Evolutionary conservation across 2,888 invertebrate genomes (phyloP).

Genomic region (Lycocerus yunnanus): DNA sequence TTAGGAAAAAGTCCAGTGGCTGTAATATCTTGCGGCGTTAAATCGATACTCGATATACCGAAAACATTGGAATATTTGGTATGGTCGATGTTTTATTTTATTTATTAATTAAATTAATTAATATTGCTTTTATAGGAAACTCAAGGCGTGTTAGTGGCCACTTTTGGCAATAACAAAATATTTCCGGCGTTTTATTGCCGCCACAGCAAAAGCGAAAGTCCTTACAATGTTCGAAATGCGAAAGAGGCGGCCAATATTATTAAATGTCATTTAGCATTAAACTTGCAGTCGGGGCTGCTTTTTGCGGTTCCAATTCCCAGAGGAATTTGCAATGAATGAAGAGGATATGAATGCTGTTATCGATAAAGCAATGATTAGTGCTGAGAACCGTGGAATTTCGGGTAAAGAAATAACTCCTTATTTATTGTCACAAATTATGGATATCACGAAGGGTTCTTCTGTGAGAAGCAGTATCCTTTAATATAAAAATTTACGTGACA

Average conservation of each 20-base stretch:
- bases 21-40: conserved; percentile 94
- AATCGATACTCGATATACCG: conserved; percentile 95
- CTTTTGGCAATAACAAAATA: conserved; percentile 68
- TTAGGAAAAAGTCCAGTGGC: conserved; percentile 84
- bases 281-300: conserved; percentile 74
- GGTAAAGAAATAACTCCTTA: conserved; percentile 95
- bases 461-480: conserved; percentile 82
- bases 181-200: conserved; percentile 96
- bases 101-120: conserved; percentile 15
- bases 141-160: conserved; percentile 88
- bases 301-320: conserved; percentile 91
- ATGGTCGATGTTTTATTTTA: conserved; percentile 42
- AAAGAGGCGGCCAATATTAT: conserved; percentile 77
- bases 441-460: conserved; percentile 82
- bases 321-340: conserved; percentile 66
- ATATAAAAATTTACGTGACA: conserved; percentile 3
- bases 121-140: conserved; percentile 72
- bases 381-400: conserved; percentile 62
- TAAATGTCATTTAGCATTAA: conserved; percentile 56
- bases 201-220: conserved; percentile 73
- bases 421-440: conserved; percentile 76
- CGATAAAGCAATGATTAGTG: conserved; percentile 67
- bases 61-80: conserved; percentile 93
- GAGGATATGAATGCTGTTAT: conserved; percentile 72
- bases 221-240: conserved; percentile 68